Percentiles rank a stretch among this genome's conserved stretches.
phyloP scores from a whole-genome alignment of 2,888 invertebrate genomes.

The Dastarcus helophoroides region DNA sequence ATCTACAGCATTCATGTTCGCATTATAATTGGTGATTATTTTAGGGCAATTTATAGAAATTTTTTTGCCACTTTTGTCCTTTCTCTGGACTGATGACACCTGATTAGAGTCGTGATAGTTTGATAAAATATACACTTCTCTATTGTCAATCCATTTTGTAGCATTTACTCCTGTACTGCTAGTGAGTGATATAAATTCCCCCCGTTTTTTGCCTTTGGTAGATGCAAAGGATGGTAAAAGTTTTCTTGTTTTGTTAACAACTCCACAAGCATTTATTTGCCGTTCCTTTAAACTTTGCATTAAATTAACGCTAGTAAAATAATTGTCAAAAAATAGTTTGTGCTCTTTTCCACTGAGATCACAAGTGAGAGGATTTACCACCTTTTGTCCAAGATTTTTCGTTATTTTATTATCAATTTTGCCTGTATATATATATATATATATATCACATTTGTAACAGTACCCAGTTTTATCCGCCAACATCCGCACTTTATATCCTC shows the following conservation, averaged over 20 bases:
- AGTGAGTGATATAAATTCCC: constrained; percentile 14
- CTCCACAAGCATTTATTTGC: constrained; percentile 12
- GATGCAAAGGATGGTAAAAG: constrained; percentile 10
- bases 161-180: constrained; percentile 21
- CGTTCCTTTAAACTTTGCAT: constrained; percentile 10
- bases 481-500: constrained; percentile 23
- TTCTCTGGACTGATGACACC: constrained; percentile 10
- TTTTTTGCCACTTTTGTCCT: constrained; percentile 5
- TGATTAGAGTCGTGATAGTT: constrained; percentile 18
- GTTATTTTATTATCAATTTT: constrained; percentile 17
- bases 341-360: constrained; percentile 13
- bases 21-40: constrained; percentile 9
- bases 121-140: constrained; percentile 15
- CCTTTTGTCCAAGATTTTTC: constrained; percentile 15
- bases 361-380: constrained; percentile 17
- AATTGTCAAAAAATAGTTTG: constrained; percentile 20
- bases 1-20: constrained; percentile 11
- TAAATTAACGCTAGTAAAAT: constrained; percentile 19
- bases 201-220: constrained; percentile 14
- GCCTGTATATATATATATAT: constrained; percentile 24
- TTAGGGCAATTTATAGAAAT: constrained; percentile 6
- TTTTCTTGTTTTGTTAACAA: constrained; percentile 10
- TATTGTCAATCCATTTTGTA: constrained; percentile 20
- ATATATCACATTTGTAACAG: constrained; percentile 18
- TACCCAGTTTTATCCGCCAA: constrained; percentile 15